Evolutionary conservation across 2,888 invertebrate genomes (phyloP).

Genomic region (Drosophila neonasuta): DNA sequence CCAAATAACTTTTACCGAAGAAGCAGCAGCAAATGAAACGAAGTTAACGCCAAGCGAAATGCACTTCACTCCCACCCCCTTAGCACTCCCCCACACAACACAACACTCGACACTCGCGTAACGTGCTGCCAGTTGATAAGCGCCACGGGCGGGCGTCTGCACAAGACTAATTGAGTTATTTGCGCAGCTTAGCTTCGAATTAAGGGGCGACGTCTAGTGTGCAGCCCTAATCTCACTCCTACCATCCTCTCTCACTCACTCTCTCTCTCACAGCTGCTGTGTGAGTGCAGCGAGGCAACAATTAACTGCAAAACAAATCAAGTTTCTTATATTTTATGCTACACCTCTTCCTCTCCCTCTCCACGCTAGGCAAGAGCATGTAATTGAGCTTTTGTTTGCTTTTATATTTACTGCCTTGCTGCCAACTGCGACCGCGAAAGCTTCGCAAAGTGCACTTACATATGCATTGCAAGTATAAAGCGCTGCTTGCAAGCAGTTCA

Average conservation of each 20-base stretch:
- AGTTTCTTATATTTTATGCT: slow-evolving; percentile 20
- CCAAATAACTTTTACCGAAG: slow-evolving; percentile 41
- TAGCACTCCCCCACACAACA: no score
- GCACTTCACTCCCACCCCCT: background rate
- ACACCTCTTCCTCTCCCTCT: background rate
- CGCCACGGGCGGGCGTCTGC: slow-evolving; percentile 19
- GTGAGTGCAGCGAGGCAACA: slow-evolving; percentile 7
- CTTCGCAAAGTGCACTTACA: background rate
- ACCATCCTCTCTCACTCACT: background rate
- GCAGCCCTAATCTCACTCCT: background rate
- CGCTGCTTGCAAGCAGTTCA: no score
- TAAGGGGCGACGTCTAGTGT: slow-evolving; percentile 8
- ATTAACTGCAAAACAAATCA: slow-evolving; percentile 21
- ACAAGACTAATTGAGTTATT: slow-evolving; percentile 69
- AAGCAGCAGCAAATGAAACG: slow-evolving; percentile 52
- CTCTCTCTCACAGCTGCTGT: background rate
- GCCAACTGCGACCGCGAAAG: background rate
- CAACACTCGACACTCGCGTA: no score
- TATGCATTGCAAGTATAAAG: background rate
- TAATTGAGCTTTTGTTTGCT: slow-evolving; percentile 9
- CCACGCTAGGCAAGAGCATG: background rate
- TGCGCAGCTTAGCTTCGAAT: slow-evolving; percentile 57
- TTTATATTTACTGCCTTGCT: background rate
- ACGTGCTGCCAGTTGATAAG: no score
- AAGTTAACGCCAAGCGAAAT: slow-evolving; percentile 55